Evolutionary conservation across 2,888 invertebrate species (phyloP).

Genomic region (Agrotis clavis): DNA sequence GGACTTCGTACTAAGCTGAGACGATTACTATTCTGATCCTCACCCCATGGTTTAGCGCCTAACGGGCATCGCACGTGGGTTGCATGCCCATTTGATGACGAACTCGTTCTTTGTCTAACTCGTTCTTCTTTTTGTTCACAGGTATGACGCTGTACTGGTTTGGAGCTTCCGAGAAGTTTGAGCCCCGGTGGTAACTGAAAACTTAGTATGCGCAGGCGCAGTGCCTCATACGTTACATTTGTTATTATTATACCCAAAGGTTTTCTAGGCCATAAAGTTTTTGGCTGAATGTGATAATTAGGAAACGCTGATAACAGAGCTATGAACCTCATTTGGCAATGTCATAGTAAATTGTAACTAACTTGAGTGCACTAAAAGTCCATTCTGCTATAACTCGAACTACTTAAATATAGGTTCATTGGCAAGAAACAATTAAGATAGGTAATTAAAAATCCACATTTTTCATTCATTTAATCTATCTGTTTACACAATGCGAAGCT

Average conservation of each 20-base stretch:
- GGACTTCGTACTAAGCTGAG: slow-evolving; percentile 27
- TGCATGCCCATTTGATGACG: slow-evolving; percentile 65
- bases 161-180: slow-evolving; percentile 35
- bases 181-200: slow-evolving; percentile 28
- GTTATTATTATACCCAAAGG: too few species aligned
- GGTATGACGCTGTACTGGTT: slow-evolving; percentile 62
- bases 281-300: too few species aligned
- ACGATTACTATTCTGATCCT: slow-evolving; percentile 67
- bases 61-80: slow-evolving; percentile 71
- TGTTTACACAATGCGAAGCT: slow-evolving; percentile 22
- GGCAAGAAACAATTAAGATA: slow-evolving; percentile 3
- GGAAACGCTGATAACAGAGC: too few species aligned
- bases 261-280: too few species aligned
- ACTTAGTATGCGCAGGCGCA: not conserved
- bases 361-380: not conserved
- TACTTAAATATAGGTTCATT: slow-evolving; percentile 13
- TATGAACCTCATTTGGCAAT: too few species aligned
- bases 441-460: slow-evolving; percentile 10
- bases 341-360: not conserved
- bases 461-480: slow-evolving; percentile 21
- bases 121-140: slow-evolving; percentile 54
- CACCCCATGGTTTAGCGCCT: slow-evolving; percentile 60
- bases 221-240: too few species aligned
- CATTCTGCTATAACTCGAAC: not conserved
- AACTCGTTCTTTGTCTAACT: slow-evolving; percentile 33